Evolutionary conservation across 2,888 invertebrate genomes (phyloP).

Genomic region (Xanthia icteritia): DNA sequence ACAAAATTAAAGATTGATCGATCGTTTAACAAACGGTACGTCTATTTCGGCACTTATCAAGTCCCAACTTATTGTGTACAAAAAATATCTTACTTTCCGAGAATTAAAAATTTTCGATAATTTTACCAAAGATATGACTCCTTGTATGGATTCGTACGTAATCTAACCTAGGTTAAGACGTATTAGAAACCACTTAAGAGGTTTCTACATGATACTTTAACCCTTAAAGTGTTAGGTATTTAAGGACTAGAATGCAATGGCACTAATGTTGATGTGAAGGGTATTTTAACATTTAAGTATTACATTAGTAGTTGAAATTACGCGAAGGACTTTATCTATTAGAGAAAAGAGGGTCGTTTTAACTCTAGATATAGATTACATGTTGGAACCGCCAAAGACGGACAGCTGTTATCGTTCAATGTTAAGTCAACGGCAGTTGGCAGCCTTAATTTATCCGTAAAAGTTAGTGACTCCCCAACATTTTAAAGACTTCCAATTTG

Average conservation of each 20-base stretch:
- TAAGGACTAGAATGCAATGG: conserved; percentile 52
- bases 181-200: conserved; percentile 46
- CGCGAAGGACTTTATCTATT: conserved; percentile 68
- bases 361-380: conserved; percentile 45
- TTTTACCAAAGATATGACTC: conserved; percentile 75
- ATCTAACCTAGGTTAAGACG: conserved; percentile 58
- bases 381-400: conserved; percentile 52
- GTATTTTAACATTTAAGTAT: conserved; percentile 51
- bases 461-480: background rate
- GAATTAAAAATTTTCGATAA: conserved; percentile 75
- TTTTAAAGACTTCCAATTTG: conserved; percentile 6
- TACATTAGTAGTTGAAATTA: conserved; percentile 54
- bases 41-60: conserved; percentile 55
- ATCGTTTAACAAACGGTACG: conserved; percentile 26
- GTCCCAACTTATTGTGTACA: conserved; percentile 56
- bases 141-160: conserved; percentile 69
- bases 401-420: conserved; percentile 29
- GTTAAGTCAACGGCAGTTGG: conserved; percentile 13
- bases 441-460: conserved; percentile 10
- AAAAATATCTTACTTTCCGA: conserved; percentile 66
- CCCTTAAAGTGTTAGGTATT: conserved; percentile 31
- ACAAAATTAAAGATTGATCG: conserved; percentile 28
- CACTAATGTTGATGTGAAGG: conserved; percentile 55
- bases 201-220: conserved; percentile 49
- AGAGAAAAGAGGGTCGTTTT: conserved; percentile 66